These are phyloP conservation scores for Otocyon megalotis DNA, from an alignment of 2,113 vertebrate species.

Conservation along the genomic window DNA sequence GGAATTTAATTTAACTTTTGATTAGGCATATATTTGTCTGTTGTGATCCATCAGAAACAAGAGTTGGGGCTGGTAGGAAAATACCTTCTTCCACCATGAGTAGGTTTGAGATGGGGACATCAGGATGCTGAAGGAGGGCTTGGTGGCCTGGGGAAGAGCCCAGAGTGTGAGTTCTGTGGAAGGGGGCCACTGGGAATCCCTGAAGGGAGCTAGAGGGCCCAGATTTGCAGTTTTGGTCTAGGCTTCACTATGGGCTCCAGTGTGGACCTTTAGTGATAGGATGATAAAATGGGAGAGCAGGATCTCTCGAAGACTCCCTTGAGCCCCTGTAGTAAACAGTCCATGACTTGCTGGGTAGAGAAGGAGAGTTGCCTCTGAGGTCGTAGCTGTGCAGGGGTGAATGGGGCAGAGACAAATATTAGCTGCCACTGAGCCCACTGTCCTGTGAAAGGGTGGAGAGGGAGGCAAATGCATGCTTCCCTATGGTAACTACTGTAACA, in stretches of 20 bases:
- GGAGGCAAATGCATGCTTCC: background rate
- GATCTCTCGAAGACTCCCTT: background rate
- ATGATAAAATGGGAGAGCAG: background rate
- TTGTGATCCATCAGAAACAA: background rate
- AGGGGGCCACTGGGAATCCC: background rate
- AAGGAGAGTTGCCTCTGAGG: background rate
- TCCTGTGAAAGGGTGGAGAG: background rate
- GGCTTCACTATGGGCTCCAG: background rate
- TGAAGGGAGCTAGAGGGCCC: background rate
- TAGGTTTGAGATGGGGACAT: background rate
- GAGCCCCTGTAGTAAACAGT: background rate
- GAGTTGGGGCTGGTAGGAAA: background rate
- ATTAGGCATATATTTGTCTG: background rate
- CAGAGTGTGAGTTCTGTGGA: background rate
- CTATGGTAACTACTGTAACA: background rate
- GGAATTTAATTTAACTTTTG: background rate
- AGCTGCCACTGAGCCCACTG: background rate
- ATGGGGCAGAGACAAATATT: background rate
- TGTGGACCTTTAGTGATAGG: background rate
- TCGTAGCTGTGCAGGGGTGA: too few species aligned
- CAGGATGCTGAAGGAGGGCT: background rate
- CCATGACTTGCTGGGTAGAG: background rate
- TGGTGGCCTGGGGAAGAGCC: background rate
- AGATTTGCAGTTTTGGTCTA: background rate
- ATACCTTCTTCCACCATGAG: too few species aligned